phyloP scores from a whole-genome alignment of 1,140 invertebrate species.

The Cataglyphis hispanica region DNA sequence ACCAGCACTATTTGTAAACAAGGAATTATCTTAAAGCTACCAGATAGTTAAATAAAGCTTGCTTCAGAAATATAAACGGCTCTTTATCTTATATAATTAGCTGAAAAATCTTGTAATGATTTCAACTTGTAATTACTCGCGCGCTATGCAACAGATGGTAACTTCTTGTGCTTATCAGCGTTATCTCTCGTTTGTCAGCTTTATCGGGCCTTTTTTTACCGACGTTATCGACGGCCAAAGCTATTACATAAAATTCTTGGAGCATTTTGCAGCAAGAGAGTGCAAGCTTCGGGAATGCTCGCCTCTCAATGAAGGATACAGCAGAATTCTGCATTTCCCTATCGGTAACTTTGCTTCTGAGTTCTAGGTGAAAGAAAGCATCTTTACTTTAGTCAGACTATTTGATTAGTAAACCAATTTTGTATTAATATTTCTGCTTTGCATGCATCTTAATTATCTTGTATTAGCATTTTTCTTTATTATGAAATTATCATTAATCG shows the following conservation, averaged over 20 bases:
- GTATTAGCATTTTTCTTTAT: background rate
- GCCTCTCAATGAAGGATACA: background rate
- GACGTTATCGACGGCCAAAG: slow-evolving; percentile 69
- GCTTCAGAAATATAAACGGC: background rate
- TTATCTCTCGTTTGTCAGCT: too few species aligned
- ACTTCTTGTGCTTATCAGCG: background rate
- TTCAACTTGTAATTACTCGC: background rate
- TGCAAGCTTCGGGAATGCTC: slow-evolving; percentile 16
- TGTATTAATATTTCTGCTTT: background rate
- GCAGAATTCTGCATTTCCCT: slow-evolving; percentile 16
- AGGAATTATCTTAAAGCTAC: too few species aligned
- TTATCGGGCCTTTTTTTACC: slow-evolving; percentile 56
- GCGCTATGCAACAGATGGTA: slow-evolving; percentile 25
- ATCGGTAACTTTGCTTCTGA: slow-evolving; percentile 48
- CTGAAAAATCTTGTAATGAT: too few species aligned
- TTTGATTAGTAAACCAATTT: background rate
- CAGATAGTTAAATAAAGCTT: too few species aligned
- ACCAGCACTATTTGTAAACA: too few species aligned
- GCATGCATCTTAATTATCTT: background rate
- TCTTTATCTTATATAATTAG: too few species aligned
- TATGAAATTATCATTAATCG: background rate
- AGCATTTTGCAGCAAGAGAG: background rate
- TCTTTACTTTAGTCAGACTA: background rate
- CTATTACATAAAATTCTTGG: background rate
- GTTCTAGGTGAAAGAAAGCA: background rate